A percentile compares a stretch with the other conserved stretches of the same genome.
These are phyloP conservation scores for Kryptolebias marmoratus DNA, from an alignment of 2,113 vertebrate genomes.

Conservation along the genomic window DNA sequence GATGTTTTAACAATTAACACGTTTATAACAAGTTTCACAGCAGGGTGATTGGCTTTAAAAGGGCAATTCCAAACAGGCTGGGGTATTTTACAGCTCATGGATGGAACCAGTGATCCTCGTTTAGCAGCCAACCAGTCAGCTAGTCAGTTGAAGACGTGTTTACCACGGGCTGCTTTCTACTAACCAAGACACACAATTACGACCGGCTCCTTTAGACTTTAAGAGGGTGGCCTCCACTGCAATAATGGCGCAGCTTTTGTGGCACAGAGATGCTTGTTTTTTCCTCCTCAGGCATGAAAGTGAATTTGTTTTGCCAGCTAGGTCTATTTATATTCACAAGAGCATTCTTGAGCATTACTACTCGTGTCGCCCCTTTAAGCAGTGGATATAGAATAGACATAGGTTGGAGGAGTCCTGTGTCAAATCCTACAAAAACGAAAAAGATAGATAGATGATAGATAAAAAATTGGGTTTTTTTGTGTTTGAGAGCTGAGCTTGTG, in stretches of 20 bases:
- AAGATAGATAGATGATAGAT: not conserved
- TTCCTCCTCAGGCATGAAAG: conserved; percentile 72
- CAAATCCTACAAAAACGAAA: conserved; percentile 15
- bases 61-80: conserved; percentile 20
- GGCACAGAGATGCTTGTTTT: conserved; percentile 75
- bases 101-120: conserved; percentile 52
- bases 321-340: conserved; percentile 78
- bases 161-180: conserved; percentile 22
- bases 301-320: conserved; percentile 70
- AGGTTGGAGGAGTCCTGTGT: conserved; percentile 39
- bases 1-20: conserved; percentile 53
- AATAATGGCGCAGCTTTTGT: conserved; percentile 66
- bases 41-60: conserved; percentile 21
- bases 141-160: conserved; percentile 30
- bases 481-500: not conserved
- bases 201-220: conserved; percentile 46
- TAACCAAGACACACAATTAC: conserved; percentile 40
- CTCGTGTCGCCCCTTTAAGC: conserved; percentile 59
- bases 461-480: conserved; percentile 5
- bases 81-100: conserved; percentile 53
- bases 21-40: conserved; percentile 28
- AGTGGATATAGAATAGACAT: conserved; percentile 47
- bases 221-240: conserved; percentile 50
- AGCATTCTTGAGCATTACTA: conserved; percentile 74
- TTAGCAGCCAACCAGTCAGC: conserved; percentile 21